Evolutionary conservation across 2,797 vertebrate species (phyloP).

Genomic region (Enteromius thamalakanensis): DNA sequence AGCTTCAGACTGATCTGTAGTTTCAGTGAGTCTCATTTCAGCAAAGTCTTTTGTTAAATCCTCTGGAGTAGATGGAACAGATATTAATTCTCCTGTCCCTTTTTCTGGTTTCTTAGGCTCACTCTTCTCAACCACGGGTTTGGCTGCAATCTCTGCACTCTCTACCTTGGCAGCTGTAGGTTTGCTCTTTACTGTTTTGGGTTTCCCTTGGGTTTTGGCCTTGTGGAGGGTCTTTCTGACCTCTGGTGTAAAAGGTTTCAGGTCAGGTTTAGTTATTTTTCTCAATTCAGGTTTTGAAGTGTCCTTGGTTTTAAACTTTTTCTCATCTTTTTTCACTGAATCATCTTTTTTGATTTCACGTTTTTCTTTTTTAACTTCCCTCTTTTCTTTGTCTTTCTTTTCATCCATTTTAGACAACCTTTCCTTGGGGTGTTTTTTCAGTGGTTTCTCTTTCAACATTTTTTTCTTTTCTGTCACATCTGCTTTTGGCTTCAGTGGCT

Average conservation of each 20-base stretch:
- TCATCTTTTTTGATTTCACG: slow-evolving; percentile 91
- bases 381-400: slow-evolving; percentile 98
- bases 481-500: slow-evolving; percentile 81
- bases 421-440: slow-evolving; percentile 93
- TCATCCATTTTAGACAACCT: slow-evolving; percentile 92
- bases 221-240: slow-evolving; percentile 96
- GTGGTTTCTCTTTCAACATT: slow-evolving; percentile 87
- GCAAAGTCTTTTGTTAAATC: slow-evolving; percentile 92
- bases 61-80: slow-evolving; percentile 84
- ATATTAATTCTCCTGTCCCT: slow-evolving; percentile 70
- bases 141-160: slow-evolving; percentile 63
- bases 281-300: slow-evolving; percentile 85
- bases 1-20: slow-evolving; percentile 59
- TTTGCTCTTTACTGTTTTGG: slow-evolving; percentile 84
- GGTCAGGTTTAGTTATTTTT: slow-evolving; percentile 90
- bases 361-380: slow-evolving; percentile 90
- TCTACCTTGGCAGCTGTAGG: slow-evolving; percentile 62
- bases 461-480: slow-evolving; percentile 94
- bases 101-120: slow-evolving; percentile 64
- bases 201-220: slow-evolving; percentile 88
- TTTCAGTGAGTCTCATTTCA: slow-evolving; percentile 72
- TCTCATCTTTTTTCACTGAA: slow-evolving; percentile 88
- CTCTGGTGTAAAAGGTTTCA: slow-evolving; percentile 95
- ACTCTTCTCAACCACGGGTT: slow-evolving; percentile 57
- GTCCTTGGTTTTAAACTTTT: slow-evolving; percentile 91